Evolutionary conservation across 2,888 invertebrate genomes (phyloP), one percentile per base, ranked within the genome.

Genomic region (Rambutsinella grinnellia): DNA sequence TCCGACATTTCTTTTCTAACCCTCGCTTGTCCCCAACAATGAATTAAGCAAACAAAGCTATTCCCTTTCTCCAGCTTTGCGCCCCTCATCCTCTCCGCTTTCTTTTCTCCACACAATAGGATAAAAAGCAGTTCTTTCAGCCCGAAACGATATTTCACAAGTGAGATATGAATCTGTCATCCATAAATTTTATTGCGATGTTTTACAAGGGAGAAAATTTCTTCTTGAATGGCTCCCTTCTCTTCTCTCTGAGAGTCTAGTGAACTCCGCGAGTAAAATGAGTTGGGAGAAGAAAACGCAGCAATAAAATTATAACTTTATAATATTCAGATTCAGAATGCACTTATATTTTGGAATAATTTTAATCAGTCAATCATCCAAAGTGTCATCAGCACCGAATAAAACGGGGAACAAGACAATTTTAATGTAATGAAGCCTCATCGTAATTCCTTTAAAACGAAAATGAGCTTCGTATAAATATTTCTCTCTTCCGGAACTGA

Each of bases 131-230:
- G 63, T 72, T 66, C 66, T 66, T 61, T 61, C 72, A 74, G 53
- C 66, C 66, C 54, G 66, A 62, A 67, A 67, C 75, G 66, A 75
- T 75, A 75, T 75, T 75, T 75, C 75, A 75, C 67, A 68, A 75
- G 61, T 68, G 57, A 60, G 75, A 75, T 75, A 75, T 75, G 75
- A 75, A 67, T 67, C 67, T 75, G 75, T 75, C 75, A 75, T 62
- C 67, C 75, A 75, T 75, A 75, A 75, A 75, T 75, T 75, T 75
- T 75, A 75, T 75, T 75, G 75, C 67, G 67, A n/a, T 62, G 62
- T 67, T 67, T 75, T 75, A 75, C 67, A 75, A 51, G 67, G 60
- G 62, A 67, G 54, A 75, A 75, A 53, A 49, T 65, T 65, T 62
- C 65, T 65, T 53, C 65, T 72, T 65, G 54, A 66, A 28, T 65